Conservation (phyloP, 2,113 vertebrate genomes). For the Atrichornis clamosus region DNA sequence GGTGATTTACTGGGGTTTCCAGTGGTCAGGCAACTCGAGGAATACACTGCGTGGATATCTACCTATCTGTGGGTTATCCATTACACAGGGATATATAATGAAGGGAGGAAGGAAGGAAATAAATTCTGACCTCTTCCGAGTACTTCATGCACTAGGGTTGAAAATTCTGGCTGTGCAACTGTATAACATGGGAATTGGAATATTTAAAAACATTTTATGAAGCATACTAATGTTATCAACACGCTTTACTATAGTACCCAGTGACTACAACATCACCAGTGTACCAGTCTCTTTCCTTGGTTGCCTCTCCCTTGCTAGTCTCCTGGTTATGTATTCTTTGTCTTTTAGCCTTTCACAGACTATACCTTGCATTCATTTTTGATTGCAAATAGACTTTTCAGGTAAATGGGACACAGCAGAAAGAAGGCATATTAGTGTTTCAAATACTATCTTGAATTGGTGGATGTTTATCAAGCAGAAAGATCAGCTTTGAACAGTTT, state of each 20-base stretch:
- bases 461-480: not conserved
- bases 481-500: not conserved
- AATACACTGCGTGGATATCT: not conserved
- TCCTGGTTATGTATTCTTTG: not conserved
- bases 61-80: not conserved
- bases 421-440: not conserved
- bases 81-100: not conserved
- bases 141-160: not conserved
- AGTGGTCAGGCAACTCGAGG: not conserved
- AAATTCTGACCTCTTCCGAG: not conserved
- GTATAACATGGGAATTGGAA: not conserved
- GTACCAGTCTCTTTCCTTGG: not conserved
- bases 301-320: not conserved
- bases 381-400: not conserved
- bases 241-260: not conserved
- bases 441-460: not conserved
- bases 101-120: not conserved
- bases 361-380: not conserved
- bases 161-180: not conserved
- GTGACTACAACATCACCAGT: not conserved
- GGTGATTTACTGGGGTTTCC: not conserved
- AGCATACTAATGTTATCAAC: not conserved
- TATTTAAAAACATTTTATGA: not conserved
- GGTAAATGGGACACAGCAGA: not conserved
- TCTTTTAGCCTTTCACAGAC: not conserved